Conservation (phyloP, 2,797 vertebrate genomes). For the Distichodus sexfasciatus region DNA sequence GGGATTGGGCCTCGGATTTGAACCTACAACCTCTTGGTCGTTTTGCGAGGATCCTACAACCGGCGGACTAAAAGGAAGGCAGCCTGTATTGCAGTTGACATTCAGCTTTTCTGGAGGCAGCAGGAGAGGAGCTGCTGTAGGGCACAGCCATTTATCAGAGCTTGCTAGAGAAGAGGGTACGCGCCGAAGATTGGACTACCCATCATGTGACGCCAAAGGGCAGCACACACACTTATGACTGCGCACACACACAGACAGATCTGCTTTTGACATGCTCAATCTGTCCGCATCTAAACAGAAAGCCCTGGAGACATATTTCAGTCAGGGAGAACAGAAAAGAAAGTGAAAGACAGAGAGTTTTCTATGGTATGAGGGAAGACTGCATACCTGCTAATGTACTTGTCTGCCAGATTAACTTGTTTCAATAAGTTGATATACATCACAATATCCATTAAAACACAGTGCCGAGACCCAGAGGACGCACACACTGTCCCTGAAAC, state of each 20-base stretch:
- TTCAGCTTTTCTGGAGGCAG: constrained; percentile 1
- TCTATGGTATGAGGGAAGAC: background rate
- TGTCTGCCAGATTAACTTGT: background rate
- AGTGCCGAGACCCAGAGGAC: constrained; percentile 14
- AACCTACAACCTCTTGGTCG: too few relatives aligned
- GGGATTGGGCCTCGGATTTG: too few relatives aligned
- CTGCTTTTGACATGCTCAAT: background rate
- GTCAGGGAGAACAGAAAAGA: background rate
- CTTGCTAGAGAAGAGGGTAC: constrained; percentile 13
- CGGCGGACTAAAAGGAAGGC: too few relatives aligned
- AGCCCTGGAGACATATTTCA: constrained; percentile 7
- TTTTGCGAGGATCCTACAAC: too few relatives aligned
- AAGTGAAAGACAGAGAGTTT: background rate
- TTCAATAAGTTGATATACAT: constrained; percentile 16
- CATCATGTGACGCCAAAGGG: constrained; percentile 74
- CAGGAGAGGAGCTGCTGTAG: constrained; percentile 6
- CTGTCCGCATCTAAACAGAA: background rate
- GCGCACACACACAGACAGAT: constrained; percentile 3
- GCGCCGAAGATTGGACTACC: constrained; percentile 70
- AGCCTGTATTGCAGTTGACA: background rate
- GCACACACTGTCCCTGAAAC: constrained; percentile 10
- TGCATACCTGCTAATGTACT: background rate
- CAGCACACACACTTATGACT: constrained; percentile 70
- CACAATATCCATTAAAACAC: background rate
- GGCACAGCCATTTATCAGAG: constrained; percentile 29